Conservation (phyloP, 2,888 invertebrate genomes). For the Enchytraeus crypticus region DNA sequence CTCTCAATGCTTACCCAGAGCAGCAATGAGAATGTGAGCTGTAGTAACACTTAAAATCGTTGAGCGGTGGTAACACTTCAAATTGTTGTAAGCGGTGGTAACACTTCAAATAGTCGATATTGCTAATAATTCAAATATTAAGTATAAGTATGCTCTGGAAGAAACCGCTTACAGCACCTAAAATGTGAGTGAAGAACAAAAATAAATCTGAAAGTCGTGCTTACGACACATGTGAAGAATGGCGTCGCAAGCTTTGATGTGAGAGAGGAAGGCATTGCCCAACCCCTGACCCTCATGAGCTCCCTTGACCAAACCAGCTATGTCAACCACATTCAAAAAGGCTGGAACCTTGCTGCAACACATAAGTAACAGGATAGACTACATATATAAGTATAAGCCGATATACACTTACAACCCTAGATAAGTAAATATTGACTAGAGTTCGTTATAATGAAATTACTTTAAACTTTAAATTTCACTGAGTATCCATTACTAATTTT, state of each 20-base stretch:
- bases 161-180: too few species aligned
- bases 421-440: background rate
- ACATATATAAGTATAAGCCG: background rate
- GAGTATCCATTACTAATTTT: background rate
- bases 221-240: constrained; percentile 92
- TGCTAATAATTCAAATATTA: too few species aligned
- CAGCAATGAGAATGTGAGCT: too few species aligned
- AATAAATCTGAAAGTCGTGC: too few species aligned
- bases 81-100: too few species aligned
- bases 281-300: constrained; percentile 96
- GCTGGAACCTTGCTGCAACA: constrained; percentile 87
- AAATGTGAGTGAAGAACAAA: too few species aligned
- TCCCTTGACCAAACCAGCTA: constrained; percentile 94
- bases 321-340: constrained; percentile 92
- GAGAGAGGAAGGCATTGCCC: constrained; percentile 95
- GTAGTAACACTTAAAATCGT: too few species aligned
- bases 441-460: background rate
- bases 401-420: background rate
- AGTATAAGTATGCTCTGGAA: too few species aligned
- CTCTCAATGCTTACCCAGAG: too few species aligned
- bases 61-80: too few species aligned
- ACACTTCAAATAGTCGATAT: too few species aligned
- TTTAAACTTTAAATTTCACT: background rate
- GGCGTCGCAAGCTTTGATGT: constrained; percentile 96
- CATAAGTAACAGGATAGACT: background rate